A percentile compares a stretch with the other conserved stretches of the same genome.
Conservation (phyloP, 37 sponge, comb jelly and placozoan genomes). For the Halisarca cf. caerulea region DNA sequence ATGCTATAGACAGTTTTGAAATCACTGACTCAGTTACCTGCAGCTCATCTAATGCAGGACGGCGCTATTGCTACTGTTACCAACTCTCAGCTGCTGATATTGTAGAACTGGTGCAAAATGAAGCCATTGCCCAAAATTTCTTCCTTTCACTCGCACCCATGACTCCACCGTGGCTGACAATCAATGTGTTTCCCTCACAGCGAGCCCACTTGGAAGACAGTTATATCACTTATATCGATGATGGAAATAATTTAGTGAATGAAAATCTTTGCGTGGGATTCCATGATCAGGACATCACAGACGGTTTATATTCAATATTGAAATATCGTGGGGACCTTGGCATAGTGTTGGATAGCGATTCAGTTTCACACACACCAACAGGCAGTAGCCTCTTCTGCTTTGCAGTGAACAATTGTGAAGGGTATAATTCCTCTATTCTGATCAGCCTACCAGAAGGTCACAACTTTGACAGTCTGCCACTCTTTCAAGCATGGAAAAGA, state of each 20-base stretch:
- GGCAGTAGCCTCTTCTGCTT: not conserved
- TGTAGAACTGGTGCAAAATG: not conserved
- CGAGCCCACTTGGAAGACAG: not conserved
- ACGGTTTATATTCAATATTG: not conserved
- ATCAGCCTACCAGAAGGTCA: not conserved
- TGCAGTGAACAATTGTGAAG: conserved; percentile 10
- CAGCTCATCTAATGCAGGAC: conserved; percentile 9
- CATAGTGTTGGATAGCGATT: not conserved
- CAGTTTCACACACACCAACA: not conserved
- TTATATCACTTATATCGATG: not conserved
- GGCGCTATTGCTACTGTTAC: not conserved
- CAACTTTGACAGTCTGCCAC: too few species aligned
- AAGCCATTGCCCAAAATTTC: conserved; percentile 4
- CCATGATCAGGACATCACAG: not conserved
- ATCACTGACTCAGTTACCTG: not conserved
- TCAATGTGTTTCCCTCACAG: not conserved
- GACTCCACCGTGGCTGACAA: not conserved
- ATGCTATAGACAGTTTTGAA: too few species aligned
- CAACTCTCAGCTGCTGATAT: not conserved
- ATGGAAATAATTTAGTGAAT: not conserved
- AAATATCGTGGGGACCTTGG: not conserved
- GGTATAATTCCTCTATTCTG: not conserved
- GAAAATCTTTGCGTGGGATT: not conserved
- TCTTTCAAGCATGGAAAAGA: not conserved
- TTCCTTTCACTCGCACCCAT: not conserved